Percentiles rank a stretch among this genome's conserved stretches.
These are phyloP conservation scores for Rhogogaster chlorosoma DNA, from an alignment of 2,888 invertebrate species.

Conservation along the genomic window DNA sequence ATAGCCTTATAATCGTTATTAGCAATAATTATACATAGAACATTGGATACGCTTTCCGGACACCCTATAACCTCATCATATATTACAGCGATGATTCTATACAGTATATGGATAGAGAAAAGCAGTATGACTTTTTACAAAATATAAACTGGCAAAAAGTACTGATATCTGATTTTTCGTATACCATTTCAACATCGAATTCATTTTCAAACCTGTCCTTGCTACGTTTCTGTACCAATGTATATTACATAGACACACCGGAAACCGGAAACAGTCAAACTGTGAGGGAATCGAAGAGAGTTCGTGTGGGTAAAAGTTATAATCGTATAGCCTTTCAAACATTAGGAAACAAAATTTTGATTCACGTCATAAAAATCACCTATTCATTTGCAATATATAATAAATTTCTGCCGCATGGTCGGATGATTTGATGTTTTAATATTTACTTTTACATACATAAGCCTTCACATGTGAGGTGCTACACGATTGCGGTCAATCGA, in stretches of 20 bases:
- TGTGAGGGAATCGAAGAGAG: neutral
- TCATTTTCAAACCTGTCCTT: neutral
- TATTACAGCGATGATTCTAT: neutral
- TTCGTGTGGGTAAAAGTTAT: conserved; percentile 7
- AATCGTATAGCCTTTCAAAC: neutral
- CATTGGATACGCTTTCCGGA: conserved; percentile 39
- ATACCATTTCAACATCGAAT: neutral
- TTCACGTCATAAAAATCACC: neutral
- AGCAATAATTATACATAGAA: conserved; percentile 21
- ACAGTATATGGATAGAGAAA: neutral
- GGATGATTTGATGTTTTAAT: neutral
- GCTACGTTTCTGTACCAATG: neutral
- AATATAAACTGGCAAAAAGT: neutral
- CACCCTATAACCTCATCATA: conserved; percentile 30
- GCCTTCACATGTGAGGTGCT: neutral
- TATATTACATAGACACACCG: neutral
- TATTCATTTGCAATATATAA: neutral
- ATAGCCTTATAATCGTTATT: conserved; percentile 17
- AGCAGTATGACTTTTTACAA: neutral
- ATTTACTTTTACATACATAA: neutral
- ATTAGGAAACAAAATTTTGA: neutral
- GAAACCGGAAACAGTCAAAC: conserved; percentile 41
- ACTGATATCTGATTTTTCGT: neutral
- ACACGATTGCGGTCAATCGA: conserved; percentile 47
- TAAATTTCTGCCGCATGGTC: neutral